Base-by-base conservation (phyloP, 2,113 vertebrate species). In the Thryonomys swinderianus region DNA sequence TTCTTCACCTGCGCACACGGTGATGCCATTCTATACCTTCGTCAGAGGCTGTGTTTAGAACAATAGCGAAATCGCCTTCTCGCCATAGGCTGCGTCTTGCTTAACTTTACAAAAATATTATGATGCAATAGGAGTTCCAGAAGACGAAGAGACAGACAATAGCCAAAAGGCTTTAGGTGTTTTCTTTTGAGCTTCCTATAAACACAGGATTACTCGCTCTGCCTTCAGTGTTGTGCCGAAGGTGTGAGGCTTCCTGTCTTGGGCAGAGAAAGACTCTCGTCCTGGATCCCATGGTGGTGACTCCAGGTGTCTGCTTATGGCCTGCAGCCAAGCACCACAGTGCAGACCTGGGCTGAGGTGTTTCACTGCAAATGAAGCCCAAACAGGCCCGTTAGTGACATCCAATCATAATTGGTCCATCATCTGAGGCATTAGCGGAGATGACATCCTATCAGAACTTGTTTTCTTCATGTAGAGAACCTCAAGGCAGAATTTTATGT, bases 121-220 rank as follows among this genome's bases (percentile, higher is more conserved):
- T 71, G 76, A 87, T 89, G 84, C 88, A 96, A 71, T 14, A 53
- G 25, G 40, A 45, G 74, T 92, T 84, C 81, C 78, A 93, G 90
- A 57, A 88, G 67, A 85, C 2, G 40, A 85, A 64, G 90, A 96
- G 83, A 57, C 57, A 90, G 91, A 85, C 84, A 74, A 86, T 34
- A 91, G 71, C n/a, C 71, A 27, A 61, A 86, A 27, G 40, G 25
- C 80, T 91, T 80, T 37, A 34, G 80, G 76, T 95, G 69, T 87
- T 90, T n/a, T 93, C 76, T 93, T 92, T 95, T 21, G 45, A 64
- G 78, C 37, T 84, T 76, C 76, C 81, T 92, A 55, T 93, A 95
- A 93, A 87, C 51, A 85, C 5, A 25, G 34, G 18, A 9, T 93
- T 84, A 91, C 42, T 96, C 87, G 83, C 37, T 40, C 25, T 48